These are phyloP conservation scores for Probaryconus sp. DNA, from an alignment of 1,140 invertebrate species.

Conservation along the genomic window DNA sequence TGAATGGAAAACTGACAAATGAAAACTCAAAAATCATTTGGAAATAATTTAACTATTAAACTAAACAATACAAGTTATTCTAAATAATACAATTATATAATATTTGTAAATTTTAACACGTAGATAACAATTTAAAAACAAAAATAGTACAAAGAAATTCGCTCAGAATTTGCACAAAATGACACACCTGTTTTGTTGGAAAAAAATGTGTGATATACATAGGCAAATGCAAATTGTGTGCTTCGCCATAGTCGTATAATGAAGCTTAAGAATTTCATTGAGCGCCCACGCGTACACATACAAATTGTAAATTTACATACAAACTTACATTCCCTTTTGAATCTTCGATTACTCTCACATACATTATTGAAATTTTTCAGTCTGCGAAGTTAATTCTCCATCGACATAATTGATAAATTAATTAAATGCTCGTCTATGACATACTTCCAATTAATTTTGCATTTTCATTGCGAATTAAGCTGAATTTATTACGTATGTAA, in stretches of 20 bases:
- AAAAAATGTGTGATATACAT: constrained; percentile 40
- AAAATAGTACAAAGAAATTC: constrained; percentile 23
- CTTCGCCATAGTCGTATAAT: constrained; percentile 7
- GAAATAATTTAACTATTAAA: constrained; percentile 56
- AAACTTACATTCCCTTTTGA: constrained; percentile 8
- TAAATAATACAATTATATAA: too few species aligned
- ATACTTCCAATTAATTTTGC: constrained; percentile 3
- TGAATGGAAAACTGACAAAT: too few species aligned
- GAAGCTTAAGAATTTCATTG: constrained; percentile 5
- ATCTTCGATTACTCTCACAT: not conserved
- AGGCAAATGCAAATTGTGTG: constrained; percentile 36
- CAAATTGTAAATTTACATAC: constrained; percentile 16
- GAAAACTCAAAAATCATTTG: constrained; percentile 1
- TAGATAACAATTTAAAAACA: constrained; percentile 50
- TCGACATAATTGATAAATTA: not conserved
- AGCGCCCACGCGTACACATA: not conserved
- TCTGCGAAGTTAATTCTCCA: constrained; percentile 5
- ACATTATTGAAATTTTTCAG: not conserved
- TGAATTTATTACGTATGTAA: too few species aligned
- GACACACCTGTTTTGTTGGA: not conserved
- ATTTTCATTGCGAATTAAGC: too few species aligned
- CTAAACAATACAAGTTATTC: constrained; percentile 43
- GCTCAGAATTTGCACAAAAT: not conserved
- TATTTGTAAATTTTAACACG: constrained; percentile 46
- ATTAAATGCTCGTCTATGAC: not conserved